A percentile compares a stretch with the other conserved stretches of the same genome.
Conservation (phyloP, 2,797 vertebrate genomes). For the Coranthus polyacanthus region DNA sequence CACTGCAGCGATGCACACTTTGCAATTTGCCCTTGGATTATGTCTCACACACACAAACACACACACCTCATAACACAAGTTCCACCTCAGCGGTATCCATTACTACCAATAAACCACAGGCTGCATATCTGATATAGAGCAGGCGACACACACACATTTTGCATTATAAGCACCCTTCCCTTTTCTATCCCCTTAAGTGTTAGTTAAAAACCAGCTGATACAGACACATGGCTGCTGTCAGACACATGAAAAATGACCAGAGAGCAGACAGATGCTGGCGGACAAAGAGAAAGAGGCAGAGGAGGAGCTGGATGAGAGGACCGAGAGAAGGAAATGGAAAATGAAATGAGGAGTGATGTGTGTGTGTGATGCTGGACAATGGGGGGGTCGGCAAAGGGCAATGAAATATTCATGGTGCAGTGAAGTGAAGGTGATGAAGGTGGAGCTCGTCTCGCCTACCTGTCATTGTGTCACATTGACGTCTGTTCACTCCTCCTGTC, state of each 20-base stretch:
- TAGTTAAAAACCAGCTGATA: slow-evolving; percentile 28
- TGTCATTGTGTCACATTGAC: slow-evolving; percentile 71
- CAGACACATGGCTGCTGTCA: slow-evolving; percentile 16
- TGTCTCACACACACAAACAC: slow-evolving; percentile 15
- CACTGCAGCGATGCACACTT: no score
- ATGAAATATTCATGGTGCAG: slow-evolving; percentile 74
- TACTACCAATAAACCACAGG: slow-evolving; percentile 40
- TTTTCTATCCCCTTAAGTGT: slow-evolving; percentile 5
- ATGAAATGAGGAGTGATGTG: slow-evolving; percentile 15
- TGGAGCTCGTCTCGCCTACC: slow-evolving; percentile 79
- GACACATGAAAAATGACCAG: neutral
- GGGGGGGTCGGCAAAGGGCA: slow-evolving; percentile 35
- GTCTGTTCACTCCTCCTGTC: slow-evolving; percentile 65
- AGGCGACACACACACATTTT: slow-evolving; percentile 25
- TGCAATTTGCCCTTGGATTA: slow-evolving; percentile 54
- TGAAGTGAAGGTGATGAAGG: slow-evolving; percentile 46
- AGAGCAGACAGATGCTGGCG: neutral
- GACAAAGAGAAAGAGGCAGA: slow-evolving; percentile 20
- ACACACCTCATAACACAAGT: slow-evolving; percentile 7
- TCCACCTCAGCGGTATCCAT: slow-evolving; percentile 16
- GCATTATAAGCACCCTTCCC: neutral
- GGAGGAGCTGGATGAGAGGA: slow-evolving; percentile 12
- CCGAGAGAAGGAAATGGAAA: slow-evolving; percentile 20
- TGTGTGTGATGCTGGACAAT: slow-evolving; percentile 34
- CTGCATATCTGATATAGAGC: slow-evolving; percentile 44